phyloP scores from a whole-genome alignment of 2,888 invertebrate species.

The Timema cristinae region DNA sequence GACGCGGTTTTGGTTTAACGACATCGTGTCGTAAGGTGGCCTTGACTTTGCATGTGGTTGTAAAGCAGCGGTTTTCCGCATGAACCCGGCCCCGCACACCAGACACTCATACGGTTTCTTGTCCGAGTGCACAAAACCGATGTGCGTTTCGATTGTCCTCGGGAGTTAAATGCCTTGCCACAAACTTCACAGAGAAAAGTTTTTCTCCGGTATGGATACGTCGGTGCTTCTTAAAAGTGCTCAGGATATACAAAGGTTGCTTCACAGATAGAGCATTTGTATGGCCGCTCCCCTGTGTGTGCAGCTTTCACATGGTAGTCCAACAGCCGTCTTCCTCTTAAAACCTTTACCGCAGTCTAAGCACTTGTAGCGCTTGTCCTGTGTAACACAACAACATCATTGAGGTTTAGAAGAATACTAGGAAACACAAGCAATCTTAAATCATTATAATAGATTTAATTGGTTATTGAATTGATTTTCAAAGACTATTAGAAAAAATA shows the following conservation, averaged over 20 bases:
- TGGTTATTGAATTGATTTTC: too few species aligned
- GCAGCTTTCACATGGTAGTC: slow-evolving; percentile 78
- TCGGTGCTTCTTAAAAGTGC: slow-evolving; percentile 74
- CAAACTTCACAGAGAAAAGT: slow-evolving; percentile 72
- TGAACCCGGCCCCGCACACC: slow-evolving; percentile 75
- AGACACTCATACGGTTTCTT: slow-evolving; percentile 83
- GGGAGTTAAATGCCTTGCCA: slow-evolving; percentile 77
- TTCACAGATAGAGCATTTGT: slow-evolving; percentile 66
- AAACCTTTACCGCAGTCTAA: slow-evolving; percentile 68
- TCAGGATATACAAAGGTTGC: slow-evolving; percentile 80
- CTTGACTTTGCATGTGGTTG: slow-evolving; percentile 69
- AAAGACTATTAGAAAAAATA: too few species aligned
- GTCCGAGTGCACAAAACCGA: slow-evolving; percentile 77
- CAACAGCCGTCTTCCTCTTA: slow-evolving; percentile 64
- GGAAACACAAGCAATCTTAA: too few species aligned
- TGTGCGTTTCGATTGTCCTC: slow-evolving; percentile 83
- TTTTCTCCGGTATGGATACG: slow-evolving; percentile 68
- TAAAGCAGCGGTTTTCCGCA: slow-evolving; percentile 76
- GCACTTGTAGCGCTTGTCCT: slow-evolving; percentile 70
- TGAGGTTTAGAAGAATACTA: too few species aligned
- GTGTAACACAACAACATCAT: slow-evolving; percentile 36
- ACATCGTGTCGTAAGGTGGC: slow-evolving; percentile 78
- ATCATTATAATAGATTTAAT: too few species aligned
- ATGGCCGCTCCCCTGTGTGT: slow-evolving; percentile 76
- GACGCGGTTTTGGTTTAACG: slow-evolving; percentile 73